Conservation (phyloP, 2,797 vertebrate genomes). For the Tarsius wallacei region DNA sequence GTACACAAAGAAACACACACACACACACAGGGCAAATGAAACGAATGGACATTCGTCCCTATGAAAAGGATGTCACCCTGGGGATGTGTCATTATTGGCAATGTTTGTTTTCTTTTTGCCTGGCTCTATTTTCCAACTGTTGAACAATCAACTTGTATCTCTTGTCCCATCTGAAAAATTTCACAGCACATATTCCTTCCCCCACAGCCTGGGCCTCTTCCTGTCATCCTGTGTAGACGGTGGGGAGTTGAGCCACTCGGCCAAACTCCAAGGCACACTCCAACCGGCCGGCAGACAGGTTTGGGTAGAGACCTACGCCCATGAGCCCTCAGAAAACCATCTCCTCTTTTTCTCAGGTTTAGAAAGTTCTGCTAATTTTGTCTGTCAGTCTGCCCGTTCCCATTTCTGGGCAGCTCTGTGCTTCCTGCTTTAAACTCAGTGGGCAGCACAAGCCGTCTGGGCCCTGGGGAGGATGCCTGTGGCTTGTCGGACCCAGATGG, state of each 20-base stretch:
- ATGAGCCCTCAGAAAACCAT: neutral
- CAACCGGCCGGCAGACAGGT: neutral
- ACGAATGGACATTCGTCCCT: neutral
- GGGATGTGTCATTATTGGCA: neutral
- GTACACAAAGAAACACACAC: neutral
- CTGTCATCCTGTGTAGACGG: neutral
- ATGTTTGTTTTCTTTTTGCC: neutral
- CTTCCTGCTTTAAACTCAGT: conserved; percentile 66
- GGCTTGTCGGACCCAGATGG: neutral
- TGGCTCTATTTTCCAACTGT: neutral
- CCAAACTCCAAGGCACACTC: neutral
- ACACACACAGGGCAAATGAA: neutral
- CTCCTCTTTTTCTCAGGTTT: conserved; percentile 12
- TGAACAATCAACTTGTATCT: neutral
- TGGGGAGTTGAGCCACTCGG: neutral
- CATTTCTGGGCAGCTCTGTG: conserved; percentile 26
- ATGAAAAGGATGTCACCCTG: neutral
- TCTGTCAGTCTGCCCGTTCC: conserved; percentile 48
- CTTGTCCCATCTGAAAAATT: conserved; percentile 2
- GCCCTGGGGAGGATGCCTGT: conserved; percentile 23
- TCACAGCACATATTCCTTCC: neutral
- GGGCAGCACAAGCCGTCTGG: neutral
- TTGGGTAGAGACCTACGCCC: neutral
- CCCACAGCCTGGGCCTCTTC: neutral
- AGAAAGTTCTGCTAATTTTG: conserved; percentile 48